Evolutionary conservation across 2,888 invertebrate species (phyloP).

Genomic region (Drosophila prolongata): DNA sequence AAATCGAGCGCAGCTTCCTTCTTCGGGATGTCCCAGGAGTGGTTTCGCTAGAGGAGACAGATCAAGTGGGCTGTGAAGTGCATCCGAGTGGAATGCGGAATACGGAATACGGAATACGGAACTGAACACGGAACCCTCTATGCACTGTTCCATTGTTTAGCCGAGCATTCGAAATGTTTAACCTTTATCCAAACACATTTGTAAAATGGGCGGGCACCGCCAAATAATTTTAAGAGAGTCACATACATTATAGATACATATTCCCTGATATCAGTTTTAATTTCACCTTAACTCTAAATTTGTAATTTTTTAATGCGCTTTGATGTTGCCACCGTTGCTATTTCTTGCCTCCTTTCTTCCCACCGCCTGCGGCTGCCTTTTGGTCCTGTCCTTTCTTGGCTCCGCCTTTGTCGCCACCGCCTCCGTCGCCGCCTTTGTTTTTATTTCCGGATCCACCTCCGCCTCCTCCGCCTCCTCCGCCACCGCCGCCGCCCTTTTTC

Average conservation of each 20-base stretch:
- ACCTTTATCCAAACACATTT: constrained; percentile 29
- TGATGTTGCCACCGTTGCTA: constrained; percentile 62
- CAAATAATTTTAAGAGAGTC: constrained; percentile 10
- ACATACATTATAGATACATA: constrained; percentile 31
- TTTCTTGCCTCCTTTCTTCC: constrained; percentile 83
- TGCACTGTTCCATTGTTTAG: constrained; percentile 11
- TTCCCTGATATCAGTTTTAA: constrained; percentile 39
- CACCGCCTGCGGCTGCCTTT: constrained; percentile 70
- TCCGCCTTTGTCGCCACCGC: constrained; percentile 63
- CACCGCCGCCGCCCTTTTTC: constrained; percentile 76
- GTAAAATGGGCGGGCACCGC: constrained; percentile 13
- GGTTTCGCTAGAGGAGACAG: constrained; percentile 87
- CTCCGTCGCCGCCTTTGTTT: constrained; percentile 59
- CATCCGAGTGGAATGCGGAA: constrained; percentile 25
- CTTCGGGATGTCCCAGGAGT: constrained; percentile 93
- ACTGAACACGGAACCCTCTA: not conserved
- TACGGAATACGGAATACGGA: not conserved
- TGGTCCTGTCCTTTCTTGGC: constrained; percentile 79
- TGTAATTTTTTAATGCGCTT: constrained; percentile 55
- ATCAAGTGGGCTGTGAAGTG: constrained; percentile 63
- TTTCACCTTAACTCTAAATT: constrained; percentile 47
- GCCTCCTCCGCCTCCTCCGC: constrained; percentile 38
- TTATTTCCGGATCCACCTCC: constrained; percentile 61
- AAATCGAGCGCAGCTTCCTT: constrained; percentile 92
- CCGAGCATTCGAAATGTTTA: constrained; percentile 46